A percentile compares a stretch with the other conserved stretches of the same genome.
phyloP scores from a whole-genome alignment of 2,888 invertebrate genomes.

The Diarsia dahlii region DNA sequence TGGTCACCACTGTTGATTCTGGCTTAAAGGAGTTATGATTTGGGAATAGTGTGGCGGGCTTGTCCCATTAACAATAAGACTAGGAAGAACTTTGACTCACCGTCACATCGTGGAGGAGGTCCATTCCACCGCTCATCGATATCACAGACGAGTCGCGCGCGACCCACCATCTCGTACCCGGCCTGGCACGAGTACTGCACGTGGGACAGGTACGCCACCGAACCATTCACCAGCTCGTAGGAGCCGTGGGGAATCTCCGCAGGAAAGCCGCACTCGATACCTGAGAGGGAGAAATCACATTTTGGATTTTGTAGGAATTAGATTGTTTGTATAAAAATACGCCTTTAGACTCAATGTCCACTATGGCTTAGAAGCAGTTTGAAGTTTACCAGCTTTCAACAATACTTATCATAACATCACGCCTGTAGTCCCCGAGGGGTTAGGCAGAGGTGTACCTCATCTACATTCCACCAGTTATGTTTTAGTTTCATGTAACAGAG shows the following conservation, averaged over 20 bases:
- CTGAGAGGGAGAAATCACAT: conserved; percentile 82
- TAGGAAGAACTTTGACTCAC: conserved; percentile 78
- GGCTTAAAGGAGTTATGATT: no score
- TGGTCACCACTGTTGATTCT: no score
- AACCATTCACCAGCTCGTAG: conserved; percentile 95
- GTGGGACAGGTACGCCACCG: conserved; percentile 96
- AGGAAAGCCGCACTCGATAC: conserved; percentile 97
- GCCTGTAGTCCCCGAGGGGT: no score
- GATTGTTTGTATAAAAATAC: background rate
- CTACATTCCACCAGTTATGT: no score
- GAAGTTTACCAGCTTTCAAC: no score
- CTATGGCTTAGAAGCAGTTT: background rate
- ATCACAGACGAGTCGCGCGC: conserved; percentile 96
- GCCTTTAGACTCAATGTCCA: background rate
- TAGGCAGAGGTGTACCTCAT: no score
- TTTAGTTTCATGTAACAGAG: no score
- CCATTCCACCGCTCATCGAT: conserved; percentile 98
- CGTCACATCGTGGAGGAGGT: conserved; percentile 96
- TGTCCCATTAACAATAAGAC: no score
- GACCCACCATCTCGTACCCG: conserved; percentile 96
- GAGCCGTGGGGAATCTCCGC: conserved; percentile 96
- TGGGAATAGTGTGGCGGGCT: no score
- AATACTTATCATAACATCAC: no score
- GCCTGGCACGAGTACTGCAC: conserved; percentile 96
- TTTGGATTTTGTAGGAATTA: background rate